Evolutionary conservation across 2,888 invertebrate species (phyloP), one percentile per base, ranked within the genome.

Genomic region (Acrocyrtus sp.): DNA sequence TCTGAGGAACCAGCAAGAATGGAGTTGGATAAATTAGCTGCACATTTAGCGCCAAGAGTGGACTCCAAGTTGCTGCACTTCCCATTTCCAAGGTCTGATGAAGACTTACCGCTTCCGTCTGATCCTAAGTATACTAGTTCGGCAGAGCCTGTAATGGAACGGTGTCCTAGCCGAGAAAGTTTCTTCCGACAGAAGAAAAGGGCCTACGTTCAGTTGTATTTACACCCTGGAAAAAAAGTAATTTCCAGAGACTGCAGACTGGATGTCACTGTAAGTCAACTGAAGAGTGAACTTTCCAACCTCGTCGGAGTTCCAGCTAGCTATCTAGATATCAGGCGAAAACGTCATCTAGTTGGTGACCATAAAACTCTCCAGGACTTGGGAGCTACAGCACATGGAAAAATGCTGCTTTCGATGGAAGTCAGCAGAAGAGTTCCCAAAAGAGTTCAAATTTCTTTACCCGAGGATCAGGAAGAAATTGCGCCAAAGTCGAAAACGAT

Each of bases 151-250:
- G 10, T 72, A 43, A 61, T 76, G 54, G 61, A 78, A 43, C 73
- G 56, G 24, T 79, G 79, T 67, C 80, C 80, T 1, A 78, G 78
- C 41, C 70, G 79, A 2, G 79, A 79, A 29, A 75, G 76, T 1
- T 78, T 78, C 43, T 76, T 80, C 39, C 72, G 76, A 15, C 19
- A 74, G 1, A 74, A 73, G 10, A 61, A 75, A 62, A 27, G 43
- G 1, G 63, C 72, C 6, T 70, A 73, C 24, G 74, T 77, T 5
- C 63, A 74, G 29, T 78, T 80, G 27, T 72, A 74, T 39, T 57
- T 79, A 27, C 54, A 76, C 10, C 76, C 78, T 8, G 79, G 75
- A 17, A 63, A 69, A 19, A 73, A 66, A 26, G 66, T 80, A 45
- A 76, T 78, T 21, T 70, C 75, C n/a, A 72, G 57, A 39, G 78